These are phyloP conservation scores for Cacoxenus indagator DNA, from an alignment of 2,888 invertebrate genomes.

Conservation along the genomic window DNA sequence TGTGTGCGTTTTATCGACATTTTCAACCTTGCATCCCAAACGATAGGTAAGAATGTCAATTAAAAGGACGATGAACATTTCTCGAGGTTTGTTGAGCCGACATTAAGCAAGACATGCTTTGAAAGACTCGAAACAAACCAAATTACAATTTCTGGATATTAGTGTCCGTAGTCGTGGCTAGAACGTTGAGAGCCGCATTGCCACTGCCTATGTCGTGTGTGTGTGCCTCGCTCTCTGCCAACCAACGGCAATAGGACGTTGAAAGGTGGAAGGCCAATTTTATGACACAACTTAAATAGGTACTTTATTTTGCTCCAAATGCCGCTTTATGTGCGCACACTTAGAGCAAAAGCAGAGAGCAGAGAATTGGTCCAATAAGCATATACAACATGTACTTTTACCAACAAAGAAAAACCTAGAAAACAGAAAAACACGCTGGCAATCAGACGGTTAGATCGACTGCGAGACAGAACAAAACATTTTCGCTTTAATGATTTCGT, in stretches of 20 bases:
- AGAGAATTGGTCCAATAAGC: not conserved
- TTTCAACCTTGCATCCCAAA: no score
- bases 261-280: slow-evolving; percentile 63
- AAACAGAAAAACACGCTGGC: not conserved
- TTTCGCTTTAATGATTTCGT: slow-evolving; percentile 57
- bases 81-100: no score
- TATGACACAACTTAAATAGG: slow-evolving; percentile 65
- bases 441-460: no score
- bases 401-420: not conserved
- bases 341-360: slow-evolving; percentile 22
- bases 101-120: slow-evolving; percentile 48
- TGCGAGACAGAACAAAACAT: not conserved
- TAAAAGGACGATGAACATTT: no score
- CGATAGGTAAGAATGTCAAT: no score
- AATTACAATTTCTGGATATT: slow-evolving; percentile 44
- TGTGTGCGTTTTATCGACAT: no score
- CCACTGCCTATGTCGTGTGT: not conserved
- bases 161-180: not conserved
- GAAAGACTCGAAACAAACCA: slow-evolving; percentile 58
- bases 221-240: not conserved
- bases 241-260: slow-evolving; percentile 22
- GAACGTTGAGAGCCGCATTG: not conserved
- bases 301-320: slow-evolving; percentile 63
- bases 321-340: slow-evolving; percentile 54
- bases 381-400: not conserved